A percentile compares a stretch with the other conserved stretches of the same genome.
These are phyloP conservation scores for Ylistrum balloti DNA, from an alignment of 1,140 invertebrate genomes.

Conservation along the genomic window DNA sequence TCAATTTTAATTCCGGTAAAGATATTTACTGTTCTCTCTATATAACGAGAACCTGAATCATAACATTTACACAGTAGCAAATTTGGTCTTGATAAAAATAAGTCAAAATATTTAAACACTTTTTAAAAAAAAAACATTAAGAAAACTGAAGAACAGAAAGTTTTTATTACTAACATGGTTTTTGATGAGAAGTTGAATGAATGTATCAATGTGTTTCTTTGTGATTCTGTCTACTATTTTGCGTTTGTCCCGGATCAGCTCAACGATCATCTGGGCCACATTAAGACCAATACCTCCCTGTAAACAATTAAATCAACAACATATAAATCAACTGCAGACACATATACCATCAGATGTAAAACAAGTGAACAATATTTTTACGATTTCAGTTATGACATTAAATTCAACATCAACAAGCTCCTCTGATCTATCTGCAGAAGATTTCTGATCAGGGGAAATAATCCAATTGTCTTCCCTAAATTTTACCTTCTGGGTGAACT, in stretches of 20 bases:
- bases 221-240: conserved; percentile 82
- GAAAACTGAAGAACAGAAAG: not conserved
- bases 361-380: not conserved
- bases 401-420: not conserved
- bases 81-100: too few species aligned
- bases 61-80: too few species aligned
- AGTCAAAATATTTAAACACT: too few species aligned
- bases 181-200: conserved; percentile 77
- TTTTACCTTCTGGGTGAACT: conserved; percentile 80
- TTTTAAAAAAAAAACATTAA: too few species aligned
- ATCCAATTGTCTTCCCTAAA: not conserved
- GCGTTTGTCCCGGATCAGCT: conserved; percentile 81
- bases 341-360: not conserved
- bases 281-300: conserved; percentile 82
- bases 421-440: not conserved
- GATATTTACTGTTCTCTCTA: too few species aligned
- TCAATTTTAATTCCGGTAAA: too few species aligned
- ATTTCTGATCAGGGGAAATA: not conserved
- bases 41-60: too few species aligned
- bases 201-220: conserved; percentile 79
- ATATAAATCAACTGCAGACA: not conserved
- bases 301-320: conserved; percentile 41
- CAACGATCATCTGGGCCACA: conserved; percentile 82
- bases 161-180: conserved; percentile 73
- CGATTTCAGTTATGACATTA: not conserved